Evolutionary conservation across 2,113 vertebrate genomes (phyloP).

Genomic region (Epinephelus cyanopodus): DNA sequence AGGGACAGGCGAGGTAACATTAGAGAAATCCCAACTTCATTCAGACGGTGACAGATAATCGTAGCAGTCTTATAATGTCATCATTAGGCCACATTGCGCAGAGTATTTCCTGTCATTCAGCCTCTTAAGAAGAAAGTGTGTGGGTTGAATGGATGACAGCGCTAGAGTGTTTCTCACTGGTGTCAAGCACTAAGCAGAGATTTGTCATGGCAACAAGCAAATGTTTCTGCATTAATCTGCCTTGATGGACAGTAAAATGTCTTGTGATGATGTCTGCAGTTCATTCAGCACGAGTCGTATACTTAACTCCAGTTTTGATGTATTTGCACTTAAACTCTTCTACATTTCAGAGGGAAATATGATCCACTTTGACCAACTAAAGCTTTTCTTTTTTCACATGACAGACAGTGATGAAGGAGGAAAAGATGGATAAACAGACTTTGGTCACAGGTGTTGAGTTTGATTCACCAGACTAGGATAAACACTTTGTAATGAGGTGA

Average conservation of each 20-base stretch:
- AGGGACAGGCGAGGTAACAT: neutral
- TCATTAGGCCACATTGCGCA: constrained; percentile 12
- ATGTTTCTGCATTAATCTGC: constrained; percentile 28
- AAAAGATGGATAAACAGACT: neutral
- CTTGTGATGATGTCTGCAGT: neutral
- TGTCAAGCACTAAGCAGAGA: constrained; percentile 39
- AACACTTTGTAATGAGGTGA: neutral
- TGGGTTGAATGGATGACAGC: constrained; percentile 37
- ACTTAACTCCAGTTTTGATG: neutral
- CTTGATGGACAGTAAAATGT: constrained; percentile 16
- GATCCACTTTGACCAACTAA: neutral
- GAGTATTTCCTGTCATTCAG: constrained; percentile 46
- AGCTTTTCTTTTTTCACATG: neutral
- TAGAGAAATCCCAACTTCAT: constrained; percentile 18
- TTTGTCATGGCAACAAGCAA: constrained; percentile 70
- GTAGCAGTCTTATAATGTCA: constrained; percentile 39
- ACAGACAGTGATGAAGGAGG: neutral
- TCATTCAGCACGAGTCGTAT: neutral
- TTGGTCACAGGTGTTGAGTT: neutral
- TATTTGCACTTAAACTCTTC: neutral
- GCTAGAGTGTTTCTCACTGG: constrained; percentile 35
- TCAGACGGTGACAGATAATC: constrained; percentile 8
- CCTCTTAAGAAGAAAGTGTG: constrained; percentile 16
- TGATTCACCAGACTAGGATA: constrained; percentile 2
- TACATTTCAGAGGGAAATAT: neutral